Base-by-base conservation (phyloP, 2,888 invertebrate genomes). In the Drosophila trichaetosa region DNA sequence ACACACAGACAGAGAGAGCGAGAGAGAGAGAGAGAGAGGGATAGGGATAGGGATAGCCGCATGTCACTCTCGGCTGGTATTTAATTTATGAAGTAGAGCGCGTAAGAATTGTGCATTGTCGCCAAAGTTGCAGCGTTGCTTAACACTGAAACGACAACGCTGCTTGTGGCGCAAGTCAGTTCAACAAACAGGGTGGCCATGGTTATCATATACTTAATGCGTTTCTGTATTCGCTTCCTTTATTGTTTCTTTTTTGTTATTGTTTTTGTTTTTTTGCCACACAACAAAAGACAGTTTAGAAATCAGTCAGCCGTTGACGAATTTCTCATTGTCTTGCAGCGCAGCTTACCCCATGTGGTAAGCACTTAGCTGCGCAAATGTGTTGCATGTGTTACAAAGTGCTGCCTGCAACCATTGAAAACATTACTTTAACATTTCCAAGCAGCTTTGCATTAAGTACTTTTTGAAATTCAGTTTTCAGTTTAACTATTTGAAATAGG, bases 71-170 rank as follows among this genome's bases (percentile, higher is more conserved):
- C 73, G 80, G 54, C 76, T 87, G 80, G 81, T 85, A 89, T 90
- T 90, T 91, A 91, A 88, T 82, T 83, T 88, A 86, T 90, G 92
- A 88, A 92, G 86, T 92, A 91, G 92, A 92, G 92, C 91, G 87
- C 84, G 83, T 88, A 90, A 88, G 86, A 89, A 82, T 89, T 91
- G 88, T 85, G 90, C 91, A 87, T 86, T 82, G 83, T 84, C 77
- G 84, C 86, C 83, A 79, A 76, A 76, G 64, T 76, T 82, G 77
- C 80, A 78, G 79, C 74, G 63, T 63, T 62, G 79, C 67, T 59
- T 57, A 61, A 60, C 63, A 69, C 56, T 66, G 82, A 52, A 62
- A 49, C n/a, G 46, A 36, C 11, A 27, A 16, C 46, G 24, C 36
- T 38, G 38, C 21, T 6, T 31, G 33, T 51, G 46, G 57, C 52